Evolutionary conservation across 2,888 invertebrate species (phyloP).

Genomic region (Drosophila hamatofila): DNA sequence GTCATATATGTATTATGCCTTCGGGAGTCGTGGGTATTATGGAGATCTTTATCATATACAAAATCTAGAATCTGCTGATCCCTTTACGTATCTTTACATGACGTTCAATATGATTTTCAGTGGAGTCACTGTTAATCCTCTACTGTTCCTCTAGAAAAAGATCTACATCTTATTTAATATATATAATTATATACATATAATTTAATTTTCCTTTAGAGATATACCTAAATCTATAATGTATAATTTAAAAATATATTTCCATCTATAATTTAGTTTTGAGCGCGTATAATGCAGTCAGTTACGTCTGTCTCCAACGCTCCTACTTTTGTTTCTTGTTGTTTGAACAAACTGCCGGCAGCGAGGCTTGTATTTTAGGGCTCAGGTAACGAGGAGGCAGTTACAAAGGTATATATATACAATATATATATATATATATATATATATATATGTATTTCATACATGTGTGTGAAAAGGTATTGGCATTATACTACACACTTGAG

Average conservation of each 20-base stretch:
- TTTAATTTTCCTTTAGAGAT: background rate
- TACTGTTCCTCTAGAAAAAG: too few relatives aligned
- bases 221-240: background rate
- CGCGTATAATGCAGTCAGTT: background rate
- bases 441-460: slow-evolving; percentile 12
- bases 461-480: slow-evolving; percentile 54
- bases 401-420: slow-evolving; percentile 2
- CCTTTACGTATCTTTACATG: background rate
- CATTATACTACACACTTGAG: slow-evolving; percentile 65
- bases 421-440: slow-evolving; percentile 5
- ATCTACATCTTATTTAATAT: too few relatives aligned
- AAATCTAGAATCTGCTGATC: too few relatives aligned
- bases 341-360: slow-evolving; percentile 38
- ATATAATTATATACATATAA: too few relatives aligned
- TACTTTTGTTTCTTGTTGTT: slow-evolving; percentile 29
- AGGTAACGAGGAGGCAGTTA: slow-evolving; percentile 45
- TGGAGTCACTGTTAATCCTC: background rate
- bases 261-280: background rate
- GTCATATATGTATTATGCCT: too few relatives aligned
- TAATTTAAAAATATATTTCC: background rate
- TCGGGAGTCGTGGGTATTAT: too few relatives aligned
- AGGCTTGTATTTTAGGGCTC: slow-evolving; percentile 36
- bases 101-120: too few relatives aligned
- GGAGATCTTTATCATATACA: too few relatives aligned
- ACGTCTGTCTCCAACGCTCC: background rate